Conservation (phyloP, 1,140 invertebrate genomes). For the Drosophila tristis region DNA sequence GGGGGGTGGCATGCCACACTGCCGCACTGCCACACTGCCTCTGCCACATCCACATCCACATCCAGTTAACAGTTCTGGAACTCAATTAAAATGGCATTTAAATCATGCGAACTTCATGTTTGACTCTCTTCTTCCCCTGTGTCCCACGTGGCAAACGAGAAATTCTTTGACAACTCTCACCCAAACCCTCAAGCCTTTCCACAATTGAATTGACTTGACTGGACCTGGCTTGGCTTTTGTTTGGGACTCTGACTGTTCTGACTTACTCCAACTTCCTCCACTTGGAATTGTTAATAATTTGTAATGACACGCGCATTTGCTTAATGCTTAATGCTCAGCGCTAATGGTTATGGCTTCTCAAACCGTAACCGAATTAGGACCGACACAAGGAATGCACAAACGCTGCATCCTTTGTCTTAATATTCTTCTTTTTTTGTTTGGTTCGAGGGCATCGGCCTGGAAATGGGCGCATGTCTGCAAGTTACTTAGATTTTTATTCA, state of each 20-base stretch:
- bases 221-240: slow-evolving; percentile 7
- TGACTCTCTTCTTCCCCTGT: slow-evolving; percentile 9
- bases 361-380: slow-evolving; percentile 49
- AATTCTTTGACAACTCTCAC: slow-evolving; percentile 58
- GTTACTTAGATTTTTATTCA: slow-evolving; percentile 78
- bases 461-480: slow-evolving; percentile 68
- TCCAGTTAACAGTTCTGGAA: slow-evolving; percentile 26
- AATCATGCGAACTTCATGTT: slow-evolving; percentile 74
- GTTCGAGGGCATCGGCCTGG: slow-evolving; percentile 21
- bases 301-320: slow-evolving; percentile 54
- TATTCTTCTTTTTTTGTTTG: slow-evolving; percentile 16
- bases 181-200: slow-evolving; percentile 8
- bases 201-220: slow-evolving; percentile 14
- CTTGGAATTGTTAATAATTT: slow-evolving; percentile 79
- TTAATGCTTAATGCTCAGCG: slow-evolving; percentile 7
- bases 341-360: slow-evolving; percentile 16
- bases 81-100: slow-evolving; percentile 82
- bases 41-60: not conserved
- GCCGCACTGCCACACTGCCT: slow-evolving; percentile 1
- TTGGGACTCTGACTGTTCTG: not conserved
- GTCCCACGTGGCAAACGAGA: slow-evolving; percentile 42
- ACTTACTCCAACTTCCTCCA: slow-evolving; percentile 16
- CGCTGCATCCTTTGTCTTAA: slow-evolving; percentile 43
- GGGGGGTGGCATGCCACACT: slow-evolving; percentile 45
- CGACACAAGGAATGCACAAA: slow-evolving; percentile 44